Evolutionary conservation across 2,888 invertebrate genomes (phyloP).

Genomic region (Noctua fimbriata): DNA sequence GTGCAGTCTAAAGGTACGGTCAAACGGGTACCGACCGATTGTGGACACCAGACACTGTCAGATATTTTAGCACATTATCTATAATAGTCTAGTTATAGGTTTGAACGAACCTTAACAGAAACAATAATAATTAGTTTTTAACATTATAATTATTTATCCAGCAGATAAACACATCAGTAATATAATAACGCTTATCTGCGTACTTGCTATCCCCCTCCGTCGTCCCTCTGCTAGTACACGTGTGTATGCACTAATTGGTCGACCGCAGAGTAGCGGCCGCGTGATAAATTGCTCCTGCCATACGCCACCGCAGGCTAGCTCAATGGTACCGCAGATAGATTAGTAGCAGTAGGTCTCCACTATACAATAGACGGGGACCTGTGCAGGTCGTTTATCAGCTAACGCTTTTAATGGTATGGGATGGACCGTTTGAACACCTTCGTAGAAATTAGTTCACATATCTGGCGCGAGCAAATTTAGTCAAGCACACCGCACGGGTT

Average conservation of each 20-base stretch:
- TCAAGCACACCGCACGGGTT: not conserved
- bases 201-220: not conserved
- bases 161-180: not conserved
- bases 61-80: not conserved
- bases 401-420: not conserved
- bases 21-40: not conserved
- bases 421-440: not conserved
- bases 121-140: not conserved
- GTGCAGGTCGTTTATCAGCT: not conserved
- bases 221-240: constrained; percentile 8
- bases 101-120: not conserved
- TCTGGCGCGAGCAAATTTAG: not conserved
- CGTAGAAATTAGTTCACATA: not conserved
- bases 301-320: constrained; percentile 52
- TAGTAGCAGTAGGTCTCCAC: constrained; percentile 4
- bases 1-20: not conserved
- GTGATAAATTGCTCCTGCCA: constrained; percentile 63
- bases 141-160: not conserved
- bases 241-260: constrained; percentile 65
- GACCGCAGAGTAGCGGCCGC: constrained; percentile 63
- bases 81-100: not conserved
- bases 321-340: constrained; percentile 51
- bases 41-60: not conserved
- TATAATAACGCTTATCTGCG: constrained; percentile 1
- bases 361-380: constrained; percentile 1